A percentile compares a stretch with the other conserved stretches of the same genome.
These are phyloP conservation scores for Pseudochirops corinnae DNA, from an alignment of 2,797 vertebrate species.

Conservation along the genomic window DNA sequence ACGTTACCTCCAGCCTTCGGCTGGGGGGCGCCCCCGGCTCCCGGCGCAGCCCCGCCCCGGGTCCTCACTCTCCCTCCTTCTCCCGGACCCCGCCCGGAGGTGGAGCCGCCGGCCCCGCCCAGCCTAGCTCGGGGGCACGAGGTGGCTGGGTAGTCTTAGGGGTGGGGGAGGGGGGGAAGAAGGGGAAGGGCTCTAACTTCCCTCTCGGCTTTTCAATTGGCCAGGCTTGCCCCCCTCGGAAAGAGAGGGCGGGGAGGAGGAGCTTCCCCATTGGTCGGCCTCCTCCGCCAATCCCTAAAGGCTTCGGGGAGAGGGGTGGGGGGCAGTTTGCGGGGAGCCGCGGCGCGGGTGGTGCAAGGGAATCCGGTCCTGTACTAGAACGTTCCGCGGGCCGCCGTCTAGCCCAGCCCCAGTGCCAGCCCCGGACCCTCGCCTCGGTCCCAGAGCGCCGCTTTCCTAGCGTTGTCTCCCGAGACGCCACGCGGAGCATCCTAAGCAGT, in stretches of 20 bases:
- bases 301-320: conserved; percentile 22
- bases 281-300: conserved; percentile 67
- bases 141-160: neutral
- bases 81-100: neutral
- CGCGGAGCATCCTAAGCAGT: conserved; percentile 20
- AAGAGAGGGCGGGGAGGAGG: conserved; percentile 60
- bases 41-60: neutral
- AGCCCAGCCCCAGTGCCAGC: conserved; percentile 1
- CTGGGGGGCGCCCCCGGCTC: conserved; percentile 65
- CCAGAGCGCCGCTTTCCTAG: neutral
- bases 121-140: neutral
- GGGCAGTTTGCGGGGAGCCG: conserved; percentile 43
- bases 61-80: neutral
- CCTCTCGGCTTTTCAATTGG: conserved; percentile 44
- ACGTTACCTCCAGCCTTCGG: neutral
- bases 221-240: neutral
- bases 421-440: neutral
- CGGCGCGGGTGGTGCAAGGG: conserved; percentile 18
- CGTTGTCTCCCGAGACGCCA: neutral
- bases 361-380: neutral
- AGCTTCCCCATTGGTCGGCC: conserved; percentile 63
- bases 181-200: conserved; percentile 20
- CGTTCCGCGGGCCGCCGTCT: neutral
- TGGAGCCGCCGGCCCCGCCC: neutral
- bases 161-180: conserved; percentile 40